Evolutionary conservation across 2,113 vertebrate species (phyloP), one percentile per base, ranked within the genome.

Genomic region (Lepus americanus): DNA sequence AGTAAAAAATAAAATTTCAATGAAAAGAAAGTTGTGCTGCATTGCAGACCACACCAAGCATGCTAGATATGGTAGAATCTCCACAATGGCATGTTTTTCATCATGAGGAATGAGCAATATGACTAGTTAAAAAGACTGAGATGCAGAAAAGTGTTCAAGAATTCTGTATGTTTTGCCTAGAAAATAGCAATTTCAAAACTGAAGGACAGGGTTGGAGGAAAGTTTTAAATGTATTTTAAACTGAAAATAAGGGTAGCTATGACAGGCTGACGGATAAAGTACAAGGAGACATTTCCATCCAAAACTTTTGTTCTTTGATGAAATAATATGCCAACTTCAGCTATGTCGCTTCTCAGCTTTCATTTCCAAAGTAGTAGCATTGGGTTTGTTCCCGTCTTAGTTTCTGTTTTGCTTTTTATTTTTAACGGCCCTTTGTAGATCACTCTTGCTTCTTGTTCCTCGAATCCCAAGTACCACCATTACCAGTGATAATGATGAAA

Each of bases 161-260:
- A 31, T 39, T 11, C 8, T 67, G 2, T 51, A 9, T 74, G 1
- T 90, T 90, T 95, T 81, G 0, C 4, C 2, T 3, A 7, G 10
- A 23, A 73, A 51, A 55, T 17, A 83, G 36, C 31, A 59, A 19
- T 64, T 87, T 27, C 9, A 85, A 94, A 87, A 85, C 5, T 61
- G 64, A 11, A 53, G 12, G 3, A 55, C 20, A 83, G 80, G 12
- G 5, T 77, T 79, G 59, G 6, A 25, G 86, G 17, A 4, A 14
- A 49, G 7, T 11, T 36, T 27, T 69, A 51, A 89, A 25, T 33
- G 72, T 80, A 66, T 39, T 70, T 90, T 86, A 72, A 5, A 29
- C 16, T 77, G 49, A 94, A 86, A 96, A 89, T 79, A 89, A 90
- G 49, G 53, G 31, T 87, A 70, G 49, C 17, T 89, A 25, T 81